Conservation (phyloP, 2,797 vertebrate genomes). For the Lacerta viridis region DNA sequence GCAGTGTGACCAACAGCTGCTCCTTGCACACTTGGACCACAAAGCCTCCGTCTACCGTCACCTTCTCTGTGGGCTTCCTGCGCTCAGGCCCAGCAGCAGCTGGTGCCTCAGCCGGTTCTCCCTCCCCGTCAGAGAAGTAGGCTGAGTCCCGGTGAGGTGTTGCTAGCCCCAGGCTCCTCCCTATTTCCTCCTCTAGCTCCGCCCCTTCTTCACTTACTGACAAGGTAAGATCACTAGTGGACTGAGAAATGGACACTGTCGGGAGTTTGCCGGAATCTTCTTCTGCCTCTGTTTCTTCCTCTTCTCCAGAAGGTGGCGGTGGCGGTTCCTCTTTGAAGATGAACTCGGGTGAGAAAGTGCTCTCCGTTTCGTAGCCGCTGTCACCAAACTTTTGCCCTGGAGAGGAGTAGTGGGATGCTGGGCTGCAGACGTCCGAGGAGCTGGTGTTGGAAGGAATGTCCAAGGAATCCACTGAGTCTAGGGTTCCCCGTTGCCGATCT, state of each 20-base stretch:
- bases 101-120: slow-evolving; percentile 73
- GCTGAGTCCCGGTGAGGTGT: slow-evolving; percentile 90
- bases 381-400: slow-evolving; percentile 79
- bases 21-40: slow-evolving; percentile 95
- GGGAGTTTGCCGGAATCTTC: slow-evolving; percentile 36
- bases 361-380: slow-evolving; percentile 82
- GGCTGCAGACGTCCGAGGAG: slow-evolving; percentile 74
- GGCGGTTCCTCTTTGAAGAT: slow-evolving; percentile 82
- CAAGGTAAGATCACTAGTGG: slow-evolving; percentile 79
- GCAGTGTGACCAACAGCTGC: slow-evolving; percentile 89
- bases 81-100: slow-evolving; percentile 37
- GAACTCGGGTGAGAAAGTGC: slow-evolving; percentile 84
- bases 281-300: slow-evolving; percentile 33
- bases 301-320: slow-evolving; percentile 22
- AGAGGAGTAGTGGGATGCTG: slow-evolving; percentile 76
- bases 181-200: slow-evolving; percentile 84
- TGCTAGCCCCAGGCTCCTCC: slow-evolving; percentile 87
- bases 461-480: slow-evolving; percentile 61
- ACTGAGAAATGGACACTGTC: slow-evolving; percentile 59
- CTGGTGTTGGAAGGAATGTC: slow-evolving; percentile 66
- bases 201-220: slow-evolving; percentile 79
- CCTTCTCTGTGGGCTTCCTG: slow-evolving; percentile 58
- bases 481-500: slow-evolving; percentile 36
- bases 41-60: slow-evolving; percentile 83
- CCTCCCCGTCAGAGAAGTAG: slow-evolving; percentile 90